Percentiles rank a stretch among this genome's conserved stretches.
Conservation (phyloP, 2,797 vertebrate genomes). For the Notoglanidium macrostoma region DNA sequence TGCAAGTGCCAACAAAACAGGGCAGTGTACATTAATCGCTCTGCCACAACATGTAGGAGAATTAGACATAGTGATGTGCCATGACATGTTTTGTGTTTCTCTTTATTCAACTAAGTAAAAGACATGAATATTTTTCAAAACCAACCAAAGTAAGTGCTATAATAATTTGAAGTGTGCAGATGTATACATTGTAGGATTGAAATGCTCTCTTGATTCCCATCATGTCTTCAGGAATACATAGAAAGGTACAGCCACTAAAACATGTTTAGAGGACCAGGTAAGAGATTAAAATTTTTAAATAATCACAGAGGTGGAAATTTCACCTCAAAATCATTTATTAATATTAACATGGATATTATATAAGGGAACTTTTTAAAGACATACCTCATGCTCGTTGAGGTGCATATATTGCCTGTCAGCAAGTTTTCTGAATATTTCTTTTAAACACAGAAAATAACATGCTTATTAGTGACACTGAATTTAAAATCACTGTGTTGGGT, state of each 20-base stretch:
- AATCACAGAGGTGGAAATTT: neutral
- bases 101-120: neutral
- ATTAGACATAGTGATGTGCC: neutral
- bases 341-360: neutral
- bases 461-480: neutral
- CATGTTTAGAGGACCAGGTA: conserved; percentile 13
- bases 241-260: conserved; percentile 75
- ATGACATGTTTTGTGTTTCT: neutral
- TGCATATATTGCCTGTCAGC: conserved; percentile 45
- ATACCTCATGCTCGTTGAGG: conserved; percentile 48
- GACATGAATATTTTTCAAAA: neutral
- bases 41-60: neutral
- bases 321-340: neutral
- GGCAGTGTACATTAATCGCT: neutral
- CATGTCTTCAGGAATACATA: conserved; percentile 69
- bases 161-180: neutral
- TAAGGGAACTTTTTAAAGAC: neutral
- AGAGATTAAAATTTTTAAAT: neutral
- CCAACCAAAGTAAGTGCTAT: neutral
- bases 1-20: neutral
- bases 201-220: neutral
- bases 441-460: neutral
- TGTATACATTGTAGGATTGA: neutral
- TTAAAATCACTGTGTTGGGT: neutral
- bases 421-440: conserved; percentile 70